Evolutionary conservation across 2,888 invertebrate genomes (phyloP), one percentile per base, ranked within the genome.

Genomic region (Dasypolia templi): DNA sequence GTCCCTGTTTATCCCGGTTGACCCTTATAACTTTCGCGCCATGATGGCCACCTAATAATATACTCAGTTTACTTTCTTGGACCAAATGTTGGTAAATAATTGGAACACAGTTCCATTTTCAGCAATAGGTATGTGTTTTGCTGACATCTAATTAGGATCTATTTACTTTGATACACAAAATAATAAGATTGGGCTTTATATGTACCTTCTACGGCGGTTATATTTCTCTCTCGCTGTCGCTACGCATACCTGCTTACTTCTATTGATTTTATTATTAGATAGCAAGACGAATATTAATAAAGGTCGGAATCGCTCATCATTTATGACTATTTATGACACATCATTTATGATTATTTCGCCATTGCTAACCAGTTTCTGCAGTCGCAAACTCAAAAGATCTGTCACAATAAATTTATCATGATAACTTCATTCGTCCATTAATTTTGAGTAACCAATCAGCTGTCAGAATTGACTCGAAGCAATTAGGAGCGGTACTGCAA

Each of bases 381-480:
- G 5, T 7, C 32, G 51, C 17, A 49, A 58, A 58, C 14, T 62
- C 19, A 0, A 58, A 63, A 66, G 32, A 46, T 55, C 22, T 17
- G 58, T 35, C 26, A 39, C 42, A 49, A 64, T 68, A 55, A 46
- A 17, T 79, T 59, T 68, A 42, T 75, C 51, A 68, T 62, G 58
- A 73, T 74, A 77, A 64, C 79, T 78, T 44, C 65, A 77, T 72
- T 85, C 76, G 39, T 70, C 70, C 68, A 76, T 75, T 77, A 76
- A 81, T 86, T 76, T 80, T 89, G 79, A 75, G 74, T 80, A 81
- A 87, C 91, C 89, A 91, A 92, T 91, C 89, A 91, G 86, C 90
- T 92, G 93, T 93, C 93, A 93, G 90, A 92, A 92, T 91, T 90
- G 90, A 92, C 90, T 92, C 77, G 73, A 83, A 87, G 90, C 92